These are phyloP conservation scores for Drosophila pegasa DNA, from an alignment of 2,888 invertebrate genomes.

Conservation along the genomic window DNA sequence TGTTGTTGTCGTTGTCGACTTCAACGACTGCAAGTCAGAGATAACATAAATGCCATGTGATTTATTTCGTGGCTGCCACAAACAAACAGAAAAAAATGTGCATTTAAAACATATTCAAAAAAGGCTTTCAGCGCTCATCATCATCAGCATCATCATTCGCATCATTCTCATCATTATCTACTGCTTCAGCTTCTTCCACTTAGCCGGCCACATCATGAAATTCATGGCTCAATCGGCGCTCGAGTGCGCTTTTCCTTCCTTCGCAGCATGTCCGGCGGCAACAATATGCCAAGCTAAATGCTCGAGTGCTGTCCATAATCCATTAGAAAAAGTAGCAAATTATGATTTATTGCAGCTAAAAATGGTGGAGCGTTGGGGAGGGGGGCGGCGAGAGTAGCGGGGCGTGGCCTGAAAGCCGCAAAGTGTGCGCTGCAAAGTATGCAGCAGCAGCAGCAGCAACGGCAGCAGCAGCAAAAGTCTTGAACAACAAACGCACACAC, in stretches of 20 bases:
- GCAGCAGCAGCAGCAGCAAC: conserved; percentile 30
- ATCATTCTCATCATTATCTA: conserved; percentile 6
- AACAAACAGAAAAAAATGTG: neutral
- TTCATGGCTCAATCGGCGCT: conserved; percentile 68
- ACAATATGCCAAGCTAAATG: conserved; percentile 53
- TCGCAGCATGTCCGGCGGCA: conserved; percentile 42
- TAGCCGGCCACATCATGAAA: conserved; percentile 24
- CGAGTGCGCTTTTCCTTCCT: conserved; percentile 37
- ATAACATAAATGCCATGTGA: conserved; percentile 58
- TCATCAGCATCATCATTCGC: neutral
- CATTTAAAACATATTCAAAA: conserved; percentile 17
- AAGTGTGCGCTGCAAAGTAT: conserved; percentile 64
- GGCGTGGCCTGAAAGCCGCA: conserved; percentile 57
- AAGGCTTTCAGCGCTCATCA: conserved; percentile 17
- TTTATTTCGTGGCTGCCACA: conserved; percentile 53
- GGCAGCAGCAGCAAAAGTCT: conserved; percentile 31
- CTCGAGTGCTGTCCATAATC: conserved; percentile 69
- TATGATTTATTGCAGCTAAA: conserved; percentile 75
- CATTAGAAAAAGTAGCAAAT: conserved; percentile 78
- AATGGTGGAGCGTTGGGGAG: neutral
- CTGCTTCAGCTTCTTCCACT: neutral
- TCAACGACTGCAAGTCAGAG: conserved; percentile 41
- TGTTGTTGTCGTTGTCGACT: neutral
- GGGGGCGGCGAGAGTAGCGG: conserved; percentile 5
- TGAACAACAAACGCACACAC: conserved; percentile 12